Percentiles rank a stretch among this genome's conserved stretches.
phyloP scores from a whole-genome alignment of 2,113 vertebrate genomes.

The Perognathus longimembris region DNA sequence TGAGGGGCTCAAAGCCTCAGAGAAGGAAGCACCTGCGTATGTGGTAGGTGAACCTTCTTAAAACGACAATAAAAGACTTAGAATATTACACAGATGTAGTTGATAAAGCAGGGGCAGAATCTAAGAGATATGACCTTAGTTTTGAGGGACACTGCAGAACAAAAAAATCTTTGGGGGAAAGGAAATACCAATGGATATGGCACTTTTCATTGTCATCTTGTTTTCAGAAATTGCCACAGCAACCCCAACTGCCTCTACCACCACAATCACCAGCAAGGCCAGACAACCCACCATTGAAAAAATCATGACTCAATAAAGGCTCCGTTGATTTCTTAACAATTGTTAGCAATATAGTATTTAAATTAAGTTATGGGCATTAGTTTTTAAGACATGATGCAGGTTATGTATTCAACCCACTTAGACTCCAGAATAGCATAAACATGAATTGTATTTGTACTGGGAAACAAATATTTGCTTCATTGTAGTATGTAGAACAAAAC shows the following conservation, averaged over 20 bases:
- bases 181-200: background rate
- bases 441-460: background rate
- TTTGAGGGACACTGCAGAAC: background rate
- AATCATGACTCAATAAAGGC: background rate
- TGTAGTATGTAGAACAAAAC: background rate
- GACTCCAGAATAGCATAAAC: background rate
- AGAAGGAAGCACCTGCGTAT: background rate
- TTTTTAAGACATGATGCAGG: background rate
- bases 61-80: background rate
- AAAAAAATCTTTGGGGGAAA: background rate
- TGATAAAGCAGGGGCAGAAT: background rate
- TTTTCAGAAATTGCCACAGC: background rate
- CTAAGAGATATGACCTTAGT: background rate
- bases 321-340: background rate
- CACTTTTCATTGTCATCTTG: background rate
- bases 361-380: background rate
- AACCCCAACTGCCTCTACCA: background rate
- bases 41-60: background rate
- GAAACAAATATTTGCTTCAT: background rate
- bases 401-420: background rate
- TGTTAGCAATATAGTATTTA: background rate
- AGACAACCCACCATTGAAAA: background rate
- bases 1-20: background rate
- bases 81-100: background rate
- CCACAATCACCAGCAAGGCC: too few species aligned